A percentile compares a stretch with the other conserved stretches of the same genome.
phyloP scores from a whole-genome alignment of 2,888 invertebrate species.

The Synanthedon vespiformis region DNA sequence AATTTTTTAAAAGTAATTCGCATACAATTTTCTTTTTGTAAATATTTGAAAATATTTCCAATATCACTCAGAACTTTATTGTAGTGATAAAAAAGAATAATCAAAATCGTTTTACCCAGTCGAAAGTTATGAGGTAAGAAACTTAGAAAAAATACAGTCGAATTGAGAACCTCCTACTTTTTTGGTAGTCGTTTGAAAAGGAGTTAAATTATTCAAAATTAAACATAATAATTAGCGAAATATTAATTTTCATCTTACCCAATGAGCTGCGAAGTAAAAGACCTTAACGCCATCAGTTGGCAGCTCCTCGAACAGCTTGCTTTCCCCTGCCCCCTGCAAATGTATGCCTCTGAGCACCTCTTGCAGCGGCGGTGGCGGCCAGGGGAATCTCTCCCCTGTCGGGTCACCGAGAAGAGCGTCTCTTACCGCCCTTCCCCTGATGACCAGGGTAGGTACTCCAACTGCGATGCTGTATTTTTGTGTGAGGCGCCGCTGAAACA shows the following conservation, averaged over 20 bases:
- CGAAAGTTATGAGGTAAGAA: too few relatives aligned
- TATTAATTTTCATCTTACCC: conserved; percentile 71
- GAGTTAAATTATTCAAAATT: neutral
- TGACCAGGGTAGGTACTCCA: conserved; percentile 80
- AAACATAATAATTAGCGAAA: too few relatives aligned
- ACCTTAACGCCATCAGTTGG: conserved; percentile 76
- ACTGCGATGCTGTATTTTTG: conserved; percentile 82
- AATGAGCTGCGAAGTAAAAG: conserved; percentile 89
- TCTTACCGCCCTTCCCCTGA: conserved; percentile 78
- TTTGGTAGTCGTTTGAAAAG: too few relatives aligned
- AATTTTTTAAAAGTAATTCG: too few relatives aligned
- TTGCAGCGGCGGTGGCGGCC: conserved; percentile 78
- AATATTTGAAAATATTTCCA: too few relatives aligned
- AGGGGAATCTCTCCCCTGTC: conserved; percentile 76
- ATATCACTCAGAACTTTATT: too few relatives aligned
- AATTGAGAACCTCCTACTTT: too few relatives aligned
- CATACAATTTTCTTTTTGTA: too few relatives aligned
- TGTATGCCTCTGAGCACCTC: conserved; percentile 68
- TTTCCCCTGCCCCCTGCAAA: conserved; percentile 39
- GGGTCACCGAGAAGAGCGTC: conserved; percentile 78
- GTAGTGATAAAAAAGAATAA: too few relatives aligned
- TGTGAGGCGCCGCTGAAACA: conserved; percentile 76
- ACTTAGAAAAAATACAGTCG: too few relatives aligned
- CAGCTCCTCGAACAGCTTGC: conserved; percentile 68
- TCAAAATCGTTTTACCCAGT: too few relatives aligned